These are phyloP conservation scores for Cephus nigrinus DNA, from an alignment of 2,888 invertebrate genomes.

Conservation along the genomic window DNA sequence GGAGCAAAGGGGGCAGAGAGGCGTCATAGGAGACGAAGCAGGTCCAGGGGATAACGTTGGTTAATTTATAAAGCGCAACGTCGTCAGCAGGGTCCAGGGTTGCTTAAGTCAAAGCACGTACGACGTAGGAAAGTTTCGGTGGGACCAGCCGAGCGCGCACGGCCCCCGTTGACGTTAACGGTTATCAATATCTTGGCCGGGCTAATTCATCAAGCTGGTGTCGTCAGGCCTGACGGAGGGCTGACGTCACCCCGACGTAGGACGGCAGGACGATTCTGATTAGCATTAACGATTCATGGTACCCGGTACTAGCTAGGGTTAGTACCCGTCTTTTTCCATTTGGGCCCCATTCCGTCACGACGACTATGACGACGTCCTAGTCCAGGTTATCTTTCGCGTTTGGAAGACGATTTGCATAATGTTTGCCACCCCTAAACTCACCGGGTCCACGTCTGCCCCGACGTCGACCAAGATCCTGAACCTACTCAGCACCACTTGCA, in stretches of 20 bases:
- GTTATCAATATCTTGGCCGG: constrained; percentile 30
- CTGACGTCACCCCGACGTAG: constrained; percentile 49
- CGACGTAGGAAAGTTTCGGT: constrained; percentile 8
- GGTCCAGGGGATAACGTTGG: not conserved
- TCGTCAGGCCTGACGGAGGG: constrained; percentile 49
- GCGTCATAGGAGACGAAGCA: not conserved
- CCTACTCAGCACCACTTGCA: not conserved
- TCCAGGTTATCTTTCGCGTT: constrained; percentile 48
- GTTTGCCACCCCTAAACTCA: constrained; percentile 31
- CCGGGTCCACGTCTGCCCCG: not conserved
- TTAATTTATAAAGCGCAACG: constrained; percentile 3
- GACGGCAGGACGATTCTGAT: constrained; percentile 52
- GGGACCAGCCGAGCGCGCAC: not conserved
- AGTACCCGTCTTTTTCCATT: constrained; percentile 36
- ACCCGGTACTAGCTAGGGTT: constrained; percentile 51
- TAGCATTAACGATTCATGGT: constrained; percentile 60
- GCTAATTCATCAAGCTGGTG: constrained; percentile 53
- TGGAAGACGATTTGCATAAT: constrained; percentile 49
- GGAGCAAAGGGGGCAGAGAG: not conserved
- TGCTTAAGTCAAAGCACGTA: constrained; percentile 9
- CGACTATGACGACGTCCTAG: constrained; percentile 35
- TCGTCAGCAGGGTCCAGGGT: not conserved
- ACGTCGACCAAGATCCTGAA: not conserved
- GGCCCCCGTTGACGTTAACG: constrained; percentile 9
- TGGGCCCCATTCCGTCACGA: constrained; percentile 14